Conservation (phyloP, 2,888 invertebrate genomes). For the Desoria tigrina region DNA sequence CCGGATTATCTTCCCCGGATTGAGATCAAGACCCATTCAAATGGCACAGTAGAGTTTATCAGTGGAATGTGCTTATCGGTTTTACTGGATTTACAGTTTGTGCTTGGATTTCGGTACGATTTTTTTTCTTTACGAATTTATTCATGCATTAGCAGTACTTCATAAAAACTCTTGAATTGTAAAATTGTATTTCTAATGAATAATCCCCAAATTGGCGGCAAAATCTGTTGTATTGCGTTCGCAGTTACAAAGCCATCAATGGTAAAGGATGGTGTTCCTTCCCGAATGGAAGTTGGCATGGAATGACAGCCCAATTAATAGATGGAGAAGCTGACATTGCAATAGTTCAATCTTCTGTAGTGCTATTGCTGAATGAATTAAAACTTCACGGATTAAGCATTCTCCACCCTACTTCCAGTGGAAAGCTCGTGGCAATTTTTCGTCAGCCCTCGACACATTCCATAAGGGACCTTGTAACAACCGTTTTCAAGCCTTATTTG, state of each 20-base stretch:
- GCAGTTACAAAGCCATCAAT: conserved; percentile 22
- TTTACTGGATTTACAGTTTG: background rate
- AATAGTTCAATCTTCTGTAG: conserved; percentile 27
- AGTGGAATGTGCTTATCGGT: background rate
- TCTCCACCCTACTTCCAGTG: conserved; percentile 20
- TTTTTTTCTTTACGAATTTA: no score
- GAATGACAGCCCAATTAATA: conserved; percentile 25
- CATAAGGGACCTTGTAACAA: conserved; percentile 22
- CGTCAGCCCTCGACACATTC: conserved; percentile 24
- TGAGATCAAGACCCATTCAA: background rate
- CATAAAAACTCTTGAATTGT: no score
- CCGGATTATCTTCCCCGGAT: background rate
- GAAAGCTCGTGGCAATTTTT: conserved; percentile 30
- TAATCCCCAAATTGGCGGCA: no score
- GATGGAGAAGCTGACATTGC: conserved; percentile 28
- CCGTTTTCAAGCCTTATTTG: conserved; percentile 13
- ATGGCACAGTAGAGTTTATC: background rate
- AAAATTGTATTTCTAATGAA: no score
- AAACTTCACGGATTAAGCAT: conserved; percentile 24
- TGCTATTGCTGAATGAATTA: conserved; percentile 23
- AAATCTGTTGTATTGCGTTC: no score
- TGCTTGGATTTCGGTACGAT: background rate
- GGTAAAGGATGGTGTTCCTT: conserved; percentile 30
- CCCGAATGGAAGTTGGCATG: conserved; percentile 29
- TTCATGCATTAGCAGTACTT: no score